A percentile compares a stretch with the other conserved stretches of the same genome.
Evolutionary conservation across 2,888 invertebrate species (phyloP).

Genomic region (Sthenelais limicola): DNA sequence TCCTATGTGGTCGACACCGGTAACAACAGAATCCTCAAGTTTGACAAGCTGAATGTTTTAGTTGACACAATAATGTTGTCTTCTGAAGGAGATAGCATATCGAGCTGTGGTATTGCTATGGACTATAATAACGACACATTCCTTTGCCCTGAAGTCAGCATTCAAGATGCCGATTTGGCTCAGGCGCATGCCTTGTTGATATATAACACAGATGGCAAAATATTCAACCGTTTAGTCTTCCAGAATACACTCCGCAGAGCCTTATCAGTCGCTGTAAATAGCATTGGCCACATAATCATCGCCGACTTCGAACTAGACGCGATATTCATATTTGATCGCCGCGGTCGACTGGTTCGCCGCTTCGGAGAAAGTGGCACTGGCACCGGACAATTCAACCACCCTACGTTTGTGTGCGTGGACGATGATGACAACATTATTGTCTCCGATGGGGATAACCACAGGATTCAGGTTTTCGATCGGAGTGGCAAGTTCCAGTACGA

Average conservation of each 20-base stretch:
- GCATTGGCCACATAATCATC: conserved; percentile 48
- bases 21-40: conserved; percentile 50
- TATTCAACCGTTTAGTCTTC: conserved; percentile 36
- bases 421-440: conserved; percentile 50
- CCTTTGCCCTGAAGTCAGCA: conserved; percentile 52
- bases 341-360: conserved; percentile 44
- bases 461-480: conserved; percentile 49
- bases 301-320: conserved; percentile 50
- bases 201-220: conserved; percentile 45
- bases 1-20: conserved; percentile 53
- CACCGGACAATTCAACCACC: conserved; percentile 50
- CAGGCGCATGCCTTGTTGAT: conserved; percentile 46
- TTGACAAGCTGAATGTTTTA: conserved; percentile 37
- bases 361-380: conserved; percentile 49
- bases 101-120: conserved; percentile 51
- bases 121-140: conserved; percentile 42
- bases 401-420: conserved; percentile 52
- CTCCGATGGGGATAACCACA: conserved; percentile 51
- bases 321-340: conserved; percentile 47
- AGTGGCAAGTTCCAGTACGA: conserved; percentile 47
- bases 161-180: conserved; percentile 47
- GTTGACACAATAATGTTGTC: conserved; percentile 45
- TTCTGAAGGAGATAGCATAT: conserved; percentile 42
- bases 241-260: conserved; percentile 43
- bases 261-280: conserved; percentile 51